Base-by-base conservation (phyloP, 53 echinoderm and acorn worm species). In the Paracentrotus lividus region DNA sequence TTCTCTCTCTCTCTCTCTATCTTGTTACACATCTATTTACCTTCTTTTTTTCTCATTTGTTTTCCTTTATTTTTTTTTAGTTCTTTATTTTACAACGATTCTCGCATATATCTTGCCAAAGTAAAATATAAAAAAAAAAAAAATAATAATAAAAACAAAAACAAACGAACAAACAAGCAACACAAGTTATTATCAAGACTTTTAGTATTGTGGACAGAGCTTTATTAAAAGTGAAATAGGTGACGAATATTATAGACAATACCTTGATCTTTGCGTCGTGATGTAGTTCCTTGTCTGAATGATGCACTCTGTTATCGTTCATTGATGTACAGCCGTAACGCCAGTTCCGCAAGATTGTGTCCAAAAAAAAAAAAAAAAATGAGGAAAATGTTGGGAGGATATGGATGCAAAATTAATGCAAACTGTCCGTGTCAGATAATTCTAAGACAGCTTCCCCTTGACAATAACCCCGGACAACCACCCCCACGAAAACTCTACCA, bases 261-360 rank as follows among this genome's bases (percentile, higher is more conserved):
- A 32, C 72, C 72, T 72, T 72, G 38, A 72, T 72, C 72, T 72
- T 64, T 64, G 29, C 64, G n/a, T 72, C 15, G 40, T 38, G 40
- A 72, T 10, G 66, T 7, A 38, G 40, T 40, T 64, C 20, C 20
- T 4, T 21, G 4, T 36, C 40, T 18, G 72, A 72, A 72, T 20
- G 72, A 72, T 72, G 72, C 36, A 40, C 72, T 34, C 72, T 21
- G 16, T 40, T 40, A 72, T 72, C 72, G 18, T 10, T 40, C 40
- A 40, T 72, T 72, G 36, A 40, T 4, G 32, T 40, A 16, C 38
- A 38, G 18, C 72, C 72, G 72, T 21, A 38, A 72, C 72, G 40
- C 20, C 72, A 72, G 72, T 72, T 72, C 72, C 72, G 72, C 40
- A 18, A 36, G 67, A 20, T n/a, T n/a, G n/a, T n/a, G n/a, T n/a